Evolutionary conservation across 1,140 invertebrate species (phyloP), one percentile per base, ranked within the genome.

Genomic region (Maniola jurtina): DNA sequence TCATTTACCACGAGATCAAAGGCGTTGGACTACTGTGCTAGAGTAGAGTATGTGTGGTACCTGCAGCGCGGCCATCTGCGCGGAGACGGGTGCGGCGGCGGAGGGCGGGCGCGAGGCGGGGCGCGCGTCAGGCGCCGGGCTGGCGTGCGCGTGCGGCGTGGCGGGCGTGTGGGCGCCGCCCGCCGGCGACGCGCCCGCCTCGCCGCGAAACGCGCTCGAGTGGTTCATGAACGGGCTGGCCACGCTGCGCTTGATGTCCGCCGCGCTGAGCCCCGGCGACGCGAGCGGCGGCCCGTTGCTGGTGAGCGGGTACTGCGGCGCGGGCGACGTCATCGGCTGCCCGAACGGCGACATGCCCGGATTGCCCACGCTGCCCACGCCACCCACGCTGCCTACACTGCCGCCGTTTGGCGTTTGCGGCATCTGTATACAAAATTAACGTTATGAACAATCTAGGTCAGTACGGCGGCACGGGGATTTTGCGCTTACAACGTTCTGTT

Each of bases 321-420:
- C 87, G 33, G 91, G 90, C n/a, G 91, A 93, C 38, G 91, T 88
- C 91, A 93, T 92, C 38, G 91, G 84, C 76, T 93, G 92, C 6
- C 91, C 92, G 73, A 94, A 95, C 2, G 94, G 93, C 38, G 94
- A 94, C 40, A 94, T 91, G 52, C 93, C 93, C 9, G 94, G 92
- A 81, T 93, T 94, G 65, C 92, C 81, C 47, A 84, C 78, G 70
- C 79, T 82, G 52, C 83, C 81, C 34, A 92, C 91, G 15, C 69
- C 65, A 36, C 70, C 65, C 9, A 73, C 69, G 42, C 92, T 91
- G 40, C 70, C 66, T 10, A 73, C 69, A 33, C 92, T 91, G 57
- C 91, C 92, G 11, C 91, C 88, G 73, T 93, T 93, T 0, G 92
- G 90, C 34, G 92, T 91, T 14, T 92, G 83, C 60, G 93, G 92